Percentiles rank a stretch among this genome's conserved stretches.
These are phyloP conservation scores for Microtus oregoni DNA, from an alignment of 2,113 vertebrate genomes.

Conservation along the genomic window DNA sequence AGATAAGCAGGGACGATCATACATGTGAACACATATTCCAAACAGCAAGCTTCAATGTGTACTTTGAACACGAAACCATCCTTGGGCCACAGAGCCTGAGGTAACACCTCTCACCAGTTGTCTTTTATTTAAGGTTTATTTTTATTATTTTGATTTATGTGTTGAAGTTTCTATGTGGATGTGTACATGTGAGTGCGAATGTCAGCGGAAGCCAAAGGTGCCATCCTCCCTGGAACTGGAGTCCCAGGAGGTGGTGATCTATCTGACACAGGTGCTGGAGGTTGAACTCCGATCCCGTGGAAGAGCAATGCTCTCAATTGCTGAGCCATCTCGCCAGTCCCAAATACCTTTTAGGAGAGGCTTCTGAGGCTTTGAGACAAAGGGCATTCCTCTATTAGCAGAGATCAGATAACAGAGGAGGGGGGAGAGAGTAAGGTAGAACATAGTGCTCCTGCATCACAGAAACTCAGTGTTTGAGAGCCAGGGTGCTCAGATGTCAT, in stretches of 20 bases:
- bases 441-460: background rate
- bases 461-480: background rate
- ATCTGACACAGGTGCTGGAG: background rate
- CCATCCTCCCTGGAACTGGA: background rate
- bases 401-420: background rate
- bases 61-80: background rate
- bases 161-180: background rate
- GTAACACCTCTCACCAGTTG: background rate
- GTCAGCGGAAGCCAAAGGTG: background rate
- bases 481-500: background rate
- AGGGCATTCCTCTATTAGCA: background rate
- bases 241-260: too few species aligned
- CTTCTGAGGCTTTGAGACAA: background rate
- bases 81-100: too few species aligned
- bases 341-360: background rate
- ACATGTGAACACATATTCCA: background rate
- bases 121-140: background rate
- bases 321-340: background rate
- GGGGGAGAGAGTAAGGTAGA: background rate
- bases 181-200: background rate
- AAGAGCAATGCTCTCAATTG: background rate
- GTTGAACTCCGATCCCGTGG: too few species aligned
- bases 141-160: background rate
- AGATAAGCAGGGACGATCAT: background rate
- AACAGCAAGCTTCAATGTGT: background rate